Percentiles rank a stretch among this genome's conserved stretches.
Conservation (phyloP, 2,797 vertebrate genomes). For the Chaetophractus vellerosus region DNA sequence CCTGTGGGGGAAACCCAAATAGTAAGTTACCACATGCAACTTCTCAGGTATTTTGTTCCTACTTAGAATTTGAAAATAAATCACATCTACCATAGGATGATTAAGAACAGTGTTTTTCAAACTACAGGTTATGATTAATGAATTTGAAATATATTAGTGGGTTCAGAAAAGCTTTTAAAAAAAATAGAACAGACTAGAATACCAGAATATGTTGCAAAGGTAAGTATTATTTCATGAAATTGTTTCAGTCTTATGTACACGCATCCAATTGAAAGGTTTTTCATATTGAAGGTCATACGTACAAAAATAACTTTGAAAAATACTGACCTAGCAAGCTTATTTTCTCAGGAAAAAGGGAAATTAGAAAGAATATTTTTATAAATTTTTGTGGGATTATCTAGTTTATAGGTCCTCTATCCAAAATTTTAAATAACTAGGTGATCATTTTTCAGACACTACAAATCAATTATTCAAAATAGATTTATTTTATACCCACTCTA, state of each 20-base stretch:
- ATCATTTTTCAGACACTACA: not conserved
- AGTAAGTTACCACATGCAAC: not conserved
- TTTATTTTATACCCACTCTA: not conserved
- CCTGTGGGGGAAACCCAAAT: conserved; percentile 11
- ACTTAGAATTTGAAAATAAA: conserved; percentile 61
- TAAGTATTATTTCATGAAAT: not conserved
- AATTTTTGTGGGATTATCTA: conserved; percentile 42
- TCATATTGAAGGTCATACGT: not conserved
- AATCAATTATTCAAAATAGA: conserved; percentile 44
- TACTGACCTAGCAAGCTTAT: conserved; percentile 31
- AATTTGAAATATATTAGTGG: conserved; percentile 14
- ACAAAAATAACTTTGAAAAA: conserved; percentile 9
- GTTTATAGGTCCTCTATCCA: conserved; percentile 1
- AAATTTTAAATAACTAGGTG: conserved; percentile 55
- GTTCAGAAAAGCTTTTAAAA: not conserved
- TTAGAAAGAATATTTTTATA: conserved; percentile 16
- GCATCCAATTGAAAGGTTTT: conserved; percentile 27
- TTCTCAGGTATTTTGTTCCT: conserved; percentile 45
- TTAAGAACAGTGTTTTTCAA: conserved; percentile 23
- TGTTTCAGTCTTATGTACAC: conserved; percentile 13
- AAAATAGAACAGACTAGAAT: conserved; percentile 1
- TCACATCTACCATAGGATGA: conserved; percentile 1
- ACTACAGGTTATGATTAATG: not conserved
- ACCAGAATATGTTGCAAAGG: conserved; percentile 22
- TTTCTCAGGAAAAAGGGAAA: conserved; percentile 55